A percentile compares a stretch with the other conserved stretches of the same genome.
Evolutionary conservation across 2,113 vertebrate genomes (phyloP).

Genomic region (Carassius gibelio): DNA sequence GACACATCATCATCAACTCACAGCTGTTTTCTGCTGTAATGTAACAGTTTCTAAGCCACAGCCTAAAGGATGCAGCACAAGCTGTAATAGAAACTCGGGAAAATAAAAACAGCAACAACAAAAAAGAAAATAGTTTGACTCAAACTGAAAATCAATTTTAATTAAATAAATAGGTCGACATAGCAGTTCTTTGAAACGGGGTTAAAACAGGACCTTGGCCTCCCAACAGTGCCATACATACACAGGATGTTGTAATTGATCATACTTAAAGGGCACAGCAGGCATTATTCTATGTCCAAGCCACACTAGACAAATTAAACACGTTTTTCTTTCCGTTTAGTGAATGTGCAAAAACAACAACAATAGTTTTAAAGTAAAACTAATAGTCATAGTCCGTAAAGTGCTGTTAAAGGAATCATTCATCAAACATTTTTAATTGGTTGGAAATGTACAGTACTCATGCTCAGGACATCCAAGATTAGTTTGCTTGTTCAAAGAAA

Average conservation of each 20-base stretch:
- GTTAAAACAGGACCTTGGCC: slow-evolving; percentile 45
- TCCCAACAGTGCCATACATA: slow-evolving; percentile 21
- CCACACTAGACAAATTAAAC: background rate
- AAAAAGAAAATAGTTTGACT: background rate
- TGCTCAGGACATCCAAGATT: too few species aligned
- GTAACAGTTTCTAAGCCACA: background rate
- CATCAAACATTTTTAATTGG: background rate
- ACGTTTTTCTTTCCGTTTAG: slow-evolving; percentile 1
- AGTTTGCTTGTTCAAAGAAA: too few species aligned
- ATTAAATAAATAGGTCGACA: slow-evolving; percentile 58
- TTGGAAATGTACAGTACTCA: too few species aligned
- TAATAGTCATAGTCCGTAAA: background rate
- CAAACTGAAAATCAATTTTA: slow-evolving; percentile 58
- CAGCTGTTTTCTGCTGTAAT: background rate
- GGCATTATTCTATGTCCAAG: slow-evolving; percentile 8
- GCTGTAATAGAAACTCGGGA: background rate
- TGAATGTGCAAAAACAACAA: background rate
- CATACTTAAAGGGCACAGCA: slow-evolving; percentile 26
- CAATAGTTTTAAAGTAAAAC: background rate
- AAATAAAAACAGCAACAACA: slow-evolving; percentile 9
- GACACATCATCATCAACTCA: background rate
- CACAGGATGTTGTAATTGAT: slow-evolving; percentile 19
- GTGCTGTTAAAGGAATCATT: background rate
- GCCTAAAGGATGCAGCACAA: background rate
- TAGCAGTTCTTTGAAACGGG: slow-evolving; percentile 43